Evolutionary conservation across 2,113 vertebrate species (phyloP).

Genomic region (Eubucco bourcierii): DNA sequence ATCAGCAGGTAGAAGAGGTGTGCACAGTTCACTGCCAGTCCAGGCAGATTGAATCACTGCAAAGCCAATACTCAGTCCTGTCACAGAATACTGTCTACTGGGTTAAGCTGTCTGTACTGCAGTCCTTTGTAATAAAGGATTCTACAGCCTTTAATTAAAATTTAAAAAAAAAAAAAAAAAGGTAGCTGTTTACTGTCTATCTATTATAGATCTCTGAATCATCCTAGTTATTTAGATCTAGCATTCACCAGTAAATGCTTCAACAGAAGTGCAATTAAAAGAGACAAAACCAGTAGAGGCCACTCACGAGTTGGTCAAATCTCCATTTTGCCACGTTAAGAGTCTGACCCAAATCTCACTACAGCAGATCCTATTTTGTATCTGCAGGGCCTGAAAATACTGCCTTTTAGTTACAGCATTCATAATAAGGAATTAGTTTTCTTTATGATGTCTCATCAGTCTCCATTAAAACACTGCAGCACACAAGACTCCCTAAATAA

Average conservation of each 20-base stretch:
- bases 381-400: neutral
- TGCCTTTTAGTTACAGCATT: neutral
- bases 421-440: neutral
- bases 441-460: neutral
- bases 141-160: neutral
- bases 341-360: neutral
- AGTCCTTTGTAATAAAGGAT: neutral
- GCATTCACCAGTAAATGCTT: slow-evolving; percentile 36
- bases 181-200: neutral
- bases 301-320: neutral
- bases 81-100: neutral
- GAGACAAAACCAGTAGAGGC: slow-evolving; percentile 22
- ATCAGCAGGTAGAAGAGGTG: neutral
- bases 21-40: neutral
- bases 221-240: neutral
- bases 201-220: neutral
- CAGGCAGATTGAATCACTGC: neutral
- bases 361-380: neutral
- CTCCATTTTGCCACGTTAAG: neutral
- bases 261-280: neutral
- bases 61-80: neutral
- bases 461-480: neutral
- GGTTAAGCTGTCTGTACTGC: neutral
- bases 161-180: neutral
- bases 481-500: neutral